phyloP scores from a whole-genome alignment of 2,797 vertebrate genomes.

The Schizothorax lantsangensis region DNA sequence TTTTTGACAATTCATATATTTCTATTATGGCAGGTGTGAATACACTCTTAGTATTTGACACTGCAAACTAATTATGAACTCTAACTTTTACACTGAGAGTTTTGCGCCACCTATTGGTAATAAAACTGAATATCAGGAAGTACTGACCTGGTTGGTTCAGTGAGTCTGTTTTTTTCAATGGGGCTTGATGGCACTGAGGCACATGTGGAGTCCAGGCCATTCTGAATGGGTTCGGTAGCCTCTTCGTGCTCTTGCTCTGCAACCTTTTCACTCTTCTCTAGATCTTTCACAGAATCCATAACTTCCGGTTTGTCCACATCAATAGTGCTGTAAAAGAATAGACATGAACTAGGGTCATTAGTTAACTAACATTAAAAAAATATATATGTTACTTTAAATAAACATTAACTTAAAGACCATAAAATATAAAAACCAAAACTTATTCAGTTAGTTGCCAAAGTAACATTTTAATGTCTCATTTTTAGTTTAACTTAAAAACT shows the following conservation, averaged over 20 bases:
- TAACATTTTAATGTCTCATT: background rate
- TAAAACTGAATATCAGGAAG: background rate
- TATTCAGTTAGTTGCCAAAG: background rate
- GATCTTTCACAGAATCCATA: conserved; percentile 37
- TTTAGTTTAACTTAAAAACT: background rate
- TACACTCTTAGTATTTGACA: background rate
- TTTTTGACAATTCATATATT: background rate
- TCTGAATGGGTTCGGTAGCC: conserved; percentile 46
- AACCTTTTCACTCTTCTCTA: conserved; percentile 51
- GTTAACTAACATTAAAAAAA: background rate
- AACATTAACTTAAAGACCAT: background rate
- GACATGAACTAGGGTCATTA: background rate
- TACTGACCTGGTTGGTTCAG: conserved; percentile 40
- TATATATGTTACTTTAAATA: no score
- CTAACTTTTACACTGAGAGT: background rate
- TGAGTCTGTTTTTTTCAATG: conserved; percentile 51
- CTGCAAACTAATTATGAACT: background rate
- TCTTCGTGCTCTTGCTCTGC: conserved; percentile 23
- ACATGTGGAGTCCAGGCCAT: conserved; percentile 50
- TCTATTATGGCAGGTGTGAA: background rate
- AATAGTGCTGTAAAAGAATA: conserved; percentile 25
- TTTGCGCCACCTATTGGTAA: conserved; percentile 68
- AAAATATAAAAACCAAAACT: background rate
- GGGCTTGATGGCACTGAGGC: conserved; percentile 28
- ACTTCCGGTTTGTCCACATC: conserved; percentile 29